These are phyloP conservation scores for Palloptera scutellata DNA, from an alignment of 2,888 invertebrate genomes.

Conservation along the genomic window DNA sequence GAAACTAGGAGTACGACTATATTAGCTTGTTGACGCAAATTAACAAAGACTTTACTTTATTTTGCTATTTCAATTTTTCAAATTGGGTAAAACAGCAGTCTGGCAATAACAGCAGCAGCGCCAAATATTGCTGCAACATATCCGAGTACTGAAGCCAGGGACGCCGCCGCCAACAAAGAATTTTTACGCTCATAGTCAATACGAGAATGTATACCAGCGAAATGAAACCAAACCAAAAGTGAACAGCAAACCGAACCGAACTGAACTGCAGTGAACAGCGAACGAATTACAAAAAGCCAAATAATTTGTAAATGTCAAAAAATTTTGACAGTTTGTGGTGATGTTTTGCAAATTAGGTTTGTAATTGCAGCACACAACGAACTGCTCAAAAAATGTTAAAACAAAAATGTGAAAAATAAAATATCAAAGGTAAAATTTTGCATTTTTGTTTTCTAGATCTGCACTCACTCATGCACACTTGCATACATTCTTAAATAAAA, in stretches of 20 bases:
- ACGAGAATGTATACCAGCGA: slow-evolving; percentile 33
- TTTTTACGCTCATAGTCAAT: slow-evolving; percentile 1
- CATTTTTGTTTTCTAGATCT: not conserved
- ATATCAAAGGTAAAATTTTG: slow-evolving; percentile 28
- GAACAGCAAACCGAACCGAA: slow-evolving; percentile 17
- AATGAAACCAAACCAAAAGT: slow-evolving; percentile 17
- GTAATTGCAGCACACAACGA: slow-evolving; percentile 20
- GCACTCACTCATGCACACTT: slow-evolving; percentile 1
- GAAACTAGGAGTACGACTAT: slow-evolving; percentile 42
- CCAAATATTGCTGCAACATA: slow-evolving; percentile 40
- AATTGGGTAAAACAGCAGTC: too few relatives aligned
- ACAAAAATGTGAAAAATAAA: slow-evolving; percentile 24
- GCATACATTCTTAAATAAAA: not conserved
- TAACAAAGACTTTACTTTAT: slow-evolving; percentile 53
- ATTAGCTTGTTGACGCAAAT: slow-evolving; percentile 63
- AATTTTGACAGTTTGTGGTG: slow-evolving; percentile 63
- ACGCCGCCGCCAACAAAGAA: slow-evolving; percentile 20
- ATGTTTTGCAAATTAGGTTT: slow-evolving; percentile 60
- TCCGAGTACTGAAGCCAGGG: slow-evolving; percentile 20
- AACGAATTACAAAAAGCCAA: slow-evolving; percentile 49
- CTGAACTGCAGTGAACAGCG: slow-evolving; percentile 15
- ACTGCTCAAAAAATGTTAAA: slow-evolving; percentile 16
- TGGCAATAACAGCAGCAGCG: slow-evolving; percentile 34
- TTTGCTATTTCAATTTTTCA: too few relatives aligned
- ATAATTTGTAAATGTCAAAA: slow-evolving; percentile 63